Percentiles rank a stretch among this genome's conserved stretches.
Evolutionary conservation across 2,888 invertebrate species (phyloP).

Genomic region (Xylota sylvarum): DNA sequence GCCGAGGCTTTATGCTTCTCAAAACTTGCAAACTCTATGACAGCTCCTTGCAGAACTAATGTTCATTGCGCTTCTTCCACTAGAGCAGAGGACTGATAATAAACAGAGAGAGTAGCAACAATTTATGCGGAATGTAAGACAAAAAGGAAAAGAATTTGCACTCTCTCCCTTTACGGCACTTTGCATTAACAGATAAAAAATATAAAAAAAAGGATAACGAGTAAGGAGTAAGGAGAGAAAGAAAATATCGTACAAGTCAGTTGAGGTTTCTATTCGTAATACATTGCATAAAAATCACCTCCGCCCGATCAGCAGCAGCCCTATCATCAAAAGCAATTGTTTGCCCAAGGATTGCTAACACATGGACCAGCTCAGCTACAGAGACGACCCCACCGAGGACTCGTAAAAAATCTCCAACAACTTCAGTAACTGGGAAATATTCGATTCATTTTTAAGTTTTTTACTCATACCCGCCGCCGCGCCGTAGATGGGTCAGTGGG

Average conservation of each 20-base stretch:
- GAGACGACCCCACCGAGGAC: conserved; percentile 50
- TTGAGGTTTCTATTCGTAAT: conserved; percentile 27
- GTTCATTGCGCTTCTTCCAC: conserved; percentile 45
- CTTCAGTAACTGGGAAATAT: conserved; percentile 62
- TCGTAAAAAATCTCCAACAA: conserved; percentile 70
- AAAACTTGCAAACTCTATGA: conserved; percentile 56
- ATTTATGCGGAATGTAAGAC: conserved; percentile 63
- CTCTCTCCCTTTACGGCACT: conserved; percentile 54
- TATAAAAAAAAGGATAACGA: background rate
- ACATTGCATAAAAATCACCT: conserved; percentile 33
- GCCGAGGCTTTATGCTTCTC: conserved; percentile 50
- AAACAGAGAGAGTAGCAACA: conserved; percentile 66
- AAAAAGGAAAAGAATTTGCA: conserved; percentile 48
- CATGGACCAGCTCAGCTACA: conserved; percentile 57
- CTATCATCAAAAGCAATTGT: conserved; percentile 68
- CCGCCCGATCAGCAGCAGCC: conserved; percentile 12
- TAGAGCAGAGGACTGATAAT: conserved; percentile 53
- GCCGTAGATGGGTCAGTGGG: conserved; percentile 28
- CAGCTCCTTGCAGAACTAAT: conserved; percentile 64
- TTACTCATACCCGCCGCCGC: conserved; percentile 14
- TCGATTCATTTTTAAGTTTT: conserved; percentile 72
- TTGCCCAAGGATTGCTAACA: conserved; percentile 64
- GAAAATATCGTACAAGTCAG: conserved; percentile 36
- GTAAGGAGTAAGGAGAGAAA: conserved; percentile 15
- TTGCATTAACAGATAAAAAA: conserved; percentile 35